These are phyloP conservation scores for Peromyscus attwateri DNA, from an alignment of 2,797 vertebrate genomes.

Conservation along the genomic window DNA sequence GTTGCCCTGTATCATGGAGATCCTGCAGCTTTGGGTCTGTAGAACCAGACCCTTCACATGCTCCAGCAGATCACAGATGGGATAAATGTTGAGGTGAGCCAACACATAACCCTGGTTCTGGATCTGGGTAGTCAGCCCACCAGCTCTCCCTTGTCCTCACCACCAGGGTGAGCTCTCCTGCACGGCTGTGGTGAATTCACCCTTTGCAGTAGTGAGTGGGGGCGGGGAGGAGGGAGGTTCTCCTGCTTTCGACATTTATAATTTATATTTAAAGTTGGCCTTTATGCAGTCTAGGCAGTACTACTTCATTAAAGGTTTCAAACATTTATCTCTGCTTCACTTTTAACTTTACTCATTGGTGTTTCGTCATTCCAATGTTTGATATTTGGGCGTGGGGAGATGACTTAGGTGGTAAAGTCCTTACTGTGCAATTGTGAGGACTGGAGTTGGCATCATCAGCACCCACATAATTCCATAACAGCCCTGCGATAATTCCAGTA, in stretches of 20 bases:
- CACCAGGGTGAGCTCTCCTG: too few species aligned
- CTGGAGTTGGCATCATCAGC: neutral
- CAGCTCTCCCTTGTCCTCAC: too few species aligned
- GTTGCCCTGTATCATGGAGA: too few species aligned
- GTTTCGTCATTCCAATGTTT: slow-evolving; percentile 18
- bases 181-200: too few species aligned
- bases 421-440: neutral
- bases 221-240: too few species aligned
- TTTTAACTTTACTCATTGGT: slow-evolving; percentile 29
- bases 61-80: too few species aligned
- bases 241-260: neutral
- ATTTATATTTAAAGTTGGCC: slow-evolving; percentile 31
- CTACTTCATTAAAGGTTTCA: slow-evolving; percentile 33
- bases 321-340: neutral
- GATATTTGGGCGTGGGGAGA: neutral
- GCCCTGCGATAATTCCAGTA: neutral
- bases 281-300: neutral
- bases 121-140: too few species aligned
- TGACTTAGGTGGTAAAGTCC: neutral
- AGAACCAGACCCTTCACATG: too few species aligned
- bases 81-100: too few species aligned
- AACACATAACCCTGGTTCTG: too few species aligned
- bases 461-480: neutral
- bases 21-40: too few species aligned
- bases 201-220: too few species aligned